Evolutionary conservation across 53 echinoderm and acorn worm species (phyloP), one percentile per base, ranked within the genome.

Genomic region (Patiria pectinifera): DNA sequence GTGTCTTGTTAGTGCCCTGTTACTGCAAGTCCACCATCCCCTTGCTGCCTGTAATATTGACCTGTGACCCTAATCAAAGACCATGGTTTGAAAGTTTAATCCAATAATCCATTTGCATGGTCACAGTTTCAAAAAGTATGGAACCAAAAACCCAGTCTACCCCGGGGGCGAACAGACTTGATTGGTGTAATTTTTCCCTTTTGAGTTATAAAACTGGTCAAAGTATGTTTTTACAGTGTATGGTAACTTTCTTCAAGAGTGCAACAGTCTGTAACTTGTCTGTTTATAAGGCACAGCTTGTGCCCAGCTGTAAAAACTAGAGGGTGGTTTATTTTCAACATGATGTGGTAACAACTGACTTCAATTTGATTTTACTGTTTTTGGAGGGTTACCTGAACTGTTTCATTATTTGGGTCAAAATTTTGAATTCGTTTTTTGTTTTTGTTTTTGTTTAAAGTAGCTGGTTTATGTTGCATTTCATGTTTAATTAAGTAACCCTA

Each of bases 211-310:
- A 66, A 85, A 63, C 22, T 83, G 62, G n/a, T 45, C 19, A 85
- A 23, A 44, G 5, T 6, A 22, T 83, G 8, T 76, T 8, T 26
- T 62, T 53, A 6, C 53, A n/a, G 59, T 63, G 59, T 83, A 60
- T 61, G 24, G 83, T 59, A 63, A 14, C 5, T 83, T 26, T 22
- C 25, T 26, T 61, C n/a, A 35, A 0, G 63, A 83, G 60, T 59
- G 59, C 26, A 83, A 24, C 59, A 43, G 18, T 63, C 47, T 44
- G 70, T 26, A 14, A 25, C 62, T 9, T 66, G 66, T 45, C 43
- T 78, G 22, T 22, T 82, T 59, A 18, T 10, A 12, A n/a, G 23
- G 82, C 90, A 80, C 90, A 80, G 90, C 90, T 90, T 90, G 90
- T 80, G 11, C 46, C 80, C 90, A 90, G 90, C 90, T 90, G 81